A percentile compares a stretch with the other conserved stretches of the same genome.
These are phyloP conservation scores for Picus viridis DNA, from an alignment of 2,797 vertebrate species.

Conservation along the genomic window DNA sequence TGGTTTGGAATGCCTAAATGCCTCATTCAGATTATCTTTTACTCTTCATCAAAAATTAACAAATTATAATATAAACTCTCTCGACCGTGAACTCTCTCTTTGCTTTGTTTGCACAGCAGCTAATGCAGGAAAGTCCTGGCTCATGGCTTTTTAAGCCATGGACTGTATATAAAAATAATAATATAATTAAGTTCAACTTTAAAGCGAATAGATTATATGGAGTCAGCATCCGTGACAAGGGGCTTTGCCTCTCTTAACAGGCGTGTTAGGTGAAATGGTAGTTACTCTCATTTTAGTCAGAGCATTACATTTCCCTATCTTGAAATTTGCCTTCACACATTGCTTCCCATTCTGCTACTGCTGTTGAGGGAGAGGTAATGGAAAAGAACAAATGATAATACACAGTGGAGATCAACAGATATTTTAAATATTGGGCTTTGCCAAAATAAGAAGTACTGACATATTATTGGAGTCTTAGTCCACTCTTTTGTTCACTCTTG, in stretches of 20 bases:
- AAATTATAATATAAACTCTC: constrained; percentile 34
- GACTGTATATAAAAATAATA: constrained; percentile 50
- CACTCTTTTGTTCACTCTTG: no score
- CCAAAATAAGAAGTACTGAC: background rate
- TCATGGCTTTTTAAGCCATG: constrained; percentile 21
- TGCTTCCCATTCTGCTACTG: constrained; percentile 2
- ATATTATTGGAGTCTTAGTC: background rate
- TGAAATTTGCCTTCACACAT: background rate
- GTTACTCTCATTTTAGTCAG: constrained; percentile 3
- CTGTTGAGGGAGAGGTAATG: constrained; percentile 40
- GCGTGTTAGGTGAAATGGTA: background rate
- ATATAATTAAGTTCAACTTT: constrained; percentile 48
- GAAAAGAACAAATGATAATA: constrained; percentile 23
- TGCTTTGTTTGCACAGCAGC: constrained; percentile 41
- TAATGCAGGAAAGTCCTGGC: constrained; percentile 18
- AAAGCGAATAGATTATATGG: background rate
- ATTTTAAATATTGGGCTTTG: background rate
- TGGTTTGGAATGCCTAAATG: background rate
- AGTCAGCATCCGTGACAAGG: background rate
- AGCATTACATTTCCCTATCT: background rate
- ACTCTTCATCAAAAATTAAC: constrained; percentile 53
- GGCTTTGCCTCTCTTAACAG: constrained; percentile 10
- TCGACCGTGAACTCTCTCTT: constrained; percentile 3
- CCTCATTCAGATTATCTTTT: constrained; percentile 36
- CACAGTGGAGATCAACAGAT: background rate